phyloP scores from a whole-genome alignment of 2,113 vertebrate species.

The Caranx ignobilis region DNA sequence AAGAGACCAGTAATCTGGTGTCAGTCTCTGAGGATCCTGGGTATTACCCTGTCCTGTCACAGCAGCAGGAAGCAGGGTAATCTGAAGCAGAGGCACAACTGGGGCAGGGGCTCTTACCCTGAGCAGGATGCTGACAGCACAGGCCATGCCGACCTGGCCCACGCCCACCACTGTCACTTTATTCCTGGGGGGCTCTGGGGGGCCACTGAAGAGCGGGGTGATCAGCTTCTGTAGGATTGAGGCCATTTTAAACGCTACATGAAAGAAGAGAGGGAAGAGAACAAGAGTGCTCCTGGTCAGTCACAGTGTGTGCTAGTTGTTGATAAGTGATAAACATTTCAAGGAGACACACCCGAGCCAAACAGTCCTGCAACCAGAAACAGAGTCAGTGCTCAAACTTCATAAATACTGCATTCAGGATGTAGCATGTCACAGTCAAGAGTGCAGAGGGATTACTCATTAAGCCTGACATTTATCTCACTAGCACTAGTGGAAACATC shows the following conservation, averaged over 20 bases:
- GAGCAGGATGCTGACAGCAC: conserved; percentile 92
- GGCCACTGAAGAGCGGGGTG: conserved; percentile 71
- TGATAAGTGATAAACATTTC: background rate
- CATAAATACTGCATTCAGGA: conserved; percentile 57
- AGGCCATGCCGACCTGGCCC: conserved; percentile 97
- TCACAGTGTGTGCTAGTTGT: background rate
- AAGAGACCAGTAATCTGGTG: conserved; percentile 58
- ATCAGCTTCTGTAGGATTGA: conserved; percentile 90
- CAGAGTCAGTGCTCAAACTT: conserved; percentile 28
- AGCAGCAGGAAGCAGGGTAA: conserved; percentile 16
- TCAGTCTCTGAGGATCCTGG: conserved; percentile 36
- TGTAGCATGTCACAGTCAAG: background rate
- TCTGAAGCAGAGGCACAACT: conserved; percentile 22
- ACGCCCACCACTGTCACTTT: conserved; percentile 96
- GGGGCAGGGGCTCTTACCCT: conserved; percentile 80
- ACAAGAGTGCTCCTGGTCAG: background rate
- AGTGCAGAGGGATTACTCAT: conserved; percentile 27
- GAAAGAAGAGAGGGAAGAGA: background rate
- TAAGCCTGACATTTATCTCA: conserved; percentile 19
- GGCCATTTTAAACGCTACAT: conserved; percentile 84
- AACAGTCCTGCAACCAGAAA: conserved; percentile 7
- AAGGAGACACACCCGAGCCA: background rate
- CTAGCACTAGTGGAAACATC: conserved; percentile 8
- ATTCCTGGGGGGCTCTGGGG: conserved; percentile 79
- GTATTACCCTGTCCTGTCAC: conserved; percentile 42